Evolutionary conservation across 2,888 invertebrate species (phyloP).

Genomic region (Sisyra terminalis): DNA sequence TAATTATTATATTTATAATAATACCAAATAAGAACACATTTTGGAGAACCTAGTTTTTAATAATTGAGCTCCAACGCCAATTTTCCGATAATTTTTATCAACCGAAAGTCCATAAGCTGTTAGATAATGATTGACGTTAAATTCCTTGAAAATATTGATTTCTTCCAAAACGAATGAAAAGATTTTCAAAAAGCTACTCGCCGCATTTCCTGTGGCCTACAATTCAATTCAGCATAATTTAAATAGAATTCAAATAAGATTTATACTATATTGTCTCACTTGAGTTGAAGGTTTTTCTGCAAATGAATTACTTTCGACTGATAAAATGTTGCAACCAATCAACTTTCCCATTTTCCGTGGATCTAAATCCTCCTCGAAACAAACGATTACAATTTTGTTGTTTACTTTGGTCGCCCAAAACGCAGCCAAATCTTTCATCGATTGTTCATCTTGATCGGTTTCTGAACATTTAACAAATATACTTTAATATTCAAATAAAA

Average conservation of each 20-base stretch:
- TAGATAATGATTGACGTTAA: conserved; percentile 15
- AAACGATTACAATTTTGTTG: neutral
- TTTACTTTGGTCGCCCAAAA: neutral
- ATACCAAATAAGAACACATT: neutral
- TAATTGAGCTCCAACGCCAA: conserved; percentile 15
- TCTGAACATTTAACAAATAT: neutral
- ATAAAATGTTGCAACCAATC: no score
- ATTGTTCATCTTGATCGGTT: neutral
- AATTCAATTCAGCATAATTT: no score
- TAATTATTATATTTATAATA: neutral
- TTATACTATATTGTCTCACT: no score
- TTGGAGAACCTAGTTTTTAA: neutral
- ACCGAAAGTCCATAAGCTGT: conserved; percentile 18
- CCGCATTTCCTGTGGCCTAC: no score
- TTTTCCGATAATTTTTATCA: conserved; percentile 15
- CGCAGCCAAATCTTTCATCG: neutral
- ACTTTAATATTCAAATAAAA: no score
- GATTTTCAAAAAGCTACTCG: no score
- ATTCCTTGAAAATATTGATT: neutral
- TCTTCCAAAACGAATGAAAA: neutral
- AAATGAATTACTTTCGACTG: no score
- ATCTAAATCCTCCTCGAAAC: neutral
- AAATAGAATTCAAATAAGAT: no score
- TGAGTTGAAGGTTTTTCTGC: no score
- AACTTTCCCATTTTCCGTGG: no score